Evolutionary conservation across 2,113 vertebrate species (phyloP).

Genomic region (Mus spicilegus): DNA sequence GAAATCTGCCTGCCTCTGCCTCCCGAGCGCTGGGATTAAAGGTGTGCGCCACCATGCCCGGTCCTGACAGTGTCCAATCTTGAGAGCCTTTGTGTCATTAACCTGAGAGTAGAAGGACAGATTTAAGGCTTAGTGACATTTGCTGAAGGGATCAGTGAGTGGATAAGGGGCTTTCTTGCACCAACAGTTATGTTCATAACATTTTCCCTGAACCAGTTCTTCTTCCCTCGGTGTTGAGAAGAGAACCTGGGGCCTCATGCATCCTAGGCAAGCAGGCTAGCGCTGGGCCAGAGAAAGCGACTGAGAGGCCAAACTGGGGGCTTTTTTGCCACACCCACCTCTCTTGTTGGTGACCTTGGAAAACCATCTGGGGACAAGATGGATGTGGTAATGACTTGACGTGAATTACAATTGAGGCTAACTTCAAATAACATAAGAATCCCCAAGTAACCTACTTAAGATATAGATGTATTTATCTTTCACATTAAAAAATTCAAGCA

Average conservation of each 20-base stretch:
- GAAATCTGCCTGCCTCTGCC: too few species aligned
- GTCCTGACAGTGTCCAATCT: not conserved
- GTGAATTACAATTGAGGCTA: not conserved
- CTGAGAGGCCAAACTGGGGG: not conserved
- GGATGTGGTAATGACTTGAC: not conserved
- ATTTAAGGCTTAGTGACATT: not conserved
- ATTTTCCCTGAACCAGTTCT: not conserved
- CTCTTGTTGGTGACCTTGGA: not conserved
- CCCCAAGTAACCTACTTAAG: constrained; percentile 3
- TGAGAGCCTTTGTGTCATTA: not conserved
- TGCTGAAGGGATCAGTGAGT: not conserved
- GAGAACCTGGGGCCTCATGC: not conserved
- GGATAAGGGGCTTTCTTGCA: not conserved
- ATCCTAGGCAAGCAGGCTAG: not conserved
- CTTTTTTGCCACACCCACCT: not conserved
- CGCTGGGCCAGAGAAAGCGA: not conserved
- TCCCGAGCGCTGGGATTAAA: too few species aligned
- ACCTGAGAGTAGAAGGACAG: not conserved
- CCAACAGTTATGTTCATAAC: not conserved
- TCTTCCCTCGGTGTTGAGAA: not conserved
- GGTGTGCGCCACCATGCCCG: too few species aligned
- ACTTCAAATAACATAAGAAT: not conserved
- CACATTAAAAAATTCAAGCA: not conserved
- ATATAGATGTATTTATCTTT: not conserved
- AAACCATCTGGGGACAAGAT: not conserved